Evolutionary conservation across 2,797 vertebrate species (phyloP).

Genomic region (Lutra lutra): DNA sequence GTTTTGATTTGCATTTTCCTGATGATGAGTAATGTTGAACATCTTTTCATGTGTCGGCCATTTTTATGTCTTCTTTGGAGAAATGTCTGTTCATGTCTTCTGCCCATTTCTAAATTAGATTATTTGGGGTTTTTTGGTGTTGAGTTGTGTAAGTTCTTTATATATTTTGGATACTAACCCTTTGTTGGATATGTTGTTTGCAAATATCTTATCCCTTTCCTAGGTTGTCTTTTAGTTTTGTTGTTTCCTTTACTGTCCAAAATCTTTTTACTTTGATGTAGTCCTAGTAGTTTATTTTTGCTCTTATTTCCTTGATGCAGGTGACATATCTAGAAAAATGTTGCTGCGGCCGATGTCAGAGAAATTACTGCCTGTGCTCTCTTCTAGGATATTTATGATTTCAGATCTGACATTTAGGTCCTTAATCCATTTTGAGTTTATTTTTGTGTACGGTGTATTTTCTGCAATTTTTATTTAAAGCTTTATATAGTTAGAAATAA

Average conservation of each 20-base stretch:
- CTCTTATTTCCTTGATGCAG: not conserved
- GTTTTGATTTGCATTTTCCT: not conserved
- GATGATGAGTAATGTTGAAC: not conserved
- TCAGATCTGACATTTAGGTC: not conserved
- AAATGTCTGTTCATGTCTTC: not conserved
- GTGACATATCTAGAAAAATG: not conserved
- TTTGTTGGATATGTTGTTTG: not conserved
- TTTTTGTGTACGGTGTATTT: not conserved
- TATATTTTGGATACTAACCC: not conserved
- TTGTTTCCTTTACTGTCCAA: not conserved
- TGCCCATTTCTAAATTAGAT: not conserved
- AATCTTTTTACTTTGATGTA: not conserved
- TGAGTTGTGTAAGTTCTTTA: not conserved
- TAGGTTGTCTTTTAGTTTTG: not conserved
- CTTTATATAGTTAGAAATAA: not conserved
- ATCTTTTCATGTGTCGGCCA: not conserved
- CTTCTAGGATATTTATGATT: not conserved
- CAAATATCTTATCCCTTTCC: not conserved
- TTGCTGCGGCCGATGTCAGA: not conserved
- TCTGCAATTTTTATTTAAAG: constrained; percentile 42
- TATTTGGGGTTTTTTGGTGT: not conserved
- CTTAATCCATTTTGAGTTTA: not conserved
- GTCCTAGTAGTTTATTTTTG: not conserved
- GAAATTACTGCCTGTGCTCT: not conserved
- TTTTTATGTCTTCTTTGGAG: not conserved